phyloP scores from a whole-genome alignment of 2,113 vertebrate genomes.

The Bettongia penicillata region DNA sequence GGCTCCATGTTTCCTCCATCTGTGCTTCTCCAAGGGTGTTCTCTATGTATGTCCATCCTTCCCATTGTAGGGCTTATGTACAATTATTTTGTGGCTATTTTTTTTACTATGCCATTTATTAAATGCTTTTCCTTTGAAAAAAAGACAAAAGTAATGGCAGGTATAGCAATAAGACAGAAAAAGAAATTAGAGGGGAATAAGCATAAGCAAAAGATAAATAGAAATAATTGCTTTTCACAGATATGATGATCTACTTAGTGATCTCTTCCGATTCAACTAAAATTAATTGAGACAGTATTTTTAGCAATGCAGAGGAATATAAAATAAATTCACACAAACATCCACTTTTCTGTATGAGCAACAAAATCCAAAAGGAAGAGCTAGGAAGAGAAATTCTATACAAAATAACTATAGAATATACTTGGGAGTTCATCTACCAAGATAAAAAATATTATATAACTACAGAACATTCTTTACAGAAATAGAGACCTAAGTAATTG shows the following conservation, averaged over 20 bases:
- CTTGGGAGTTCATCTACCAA: not conserved
- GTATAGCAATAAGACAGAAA: not conserved
- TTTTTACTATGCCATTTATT: not conserved
- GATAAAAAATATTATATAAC: not conserved
- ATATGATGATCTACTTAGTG: not conserved
- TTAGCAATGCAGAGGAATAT: not conserved
- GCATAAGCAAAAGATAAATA: not conserved
- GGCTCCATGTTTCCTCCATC: not conserved
- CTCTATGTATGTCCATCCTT: not conserved
- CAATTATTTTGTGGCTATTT: not conserved
- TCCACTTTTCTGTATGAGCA: not conserved
- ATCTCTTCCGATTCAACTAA: not conserved
- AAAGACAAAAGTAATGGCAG: not conserved
- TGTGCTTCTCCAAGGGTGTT: not conserved
- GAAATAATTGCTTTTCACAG: not conserved
- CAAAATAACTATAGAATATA: not conserved
- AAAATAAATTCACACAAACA: not conserved
- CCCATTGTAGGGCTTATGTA: not conserved
- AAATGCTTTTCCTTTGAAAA: not conserved
- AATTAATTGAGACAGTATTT: not conserved
- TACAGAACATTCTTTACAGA: not conserved
- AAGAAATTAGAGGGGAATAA: not conserved
- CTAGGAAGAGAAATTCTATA: not conserved
- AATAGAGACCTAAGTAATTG: not conserved
- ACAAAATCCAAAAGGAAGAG: not conserved